These are phyloP conservation scores for Mesaphorura yosii DNA, from an alignment of 1,140 invertebrate species.

Conservation along the genomic window DNA sequence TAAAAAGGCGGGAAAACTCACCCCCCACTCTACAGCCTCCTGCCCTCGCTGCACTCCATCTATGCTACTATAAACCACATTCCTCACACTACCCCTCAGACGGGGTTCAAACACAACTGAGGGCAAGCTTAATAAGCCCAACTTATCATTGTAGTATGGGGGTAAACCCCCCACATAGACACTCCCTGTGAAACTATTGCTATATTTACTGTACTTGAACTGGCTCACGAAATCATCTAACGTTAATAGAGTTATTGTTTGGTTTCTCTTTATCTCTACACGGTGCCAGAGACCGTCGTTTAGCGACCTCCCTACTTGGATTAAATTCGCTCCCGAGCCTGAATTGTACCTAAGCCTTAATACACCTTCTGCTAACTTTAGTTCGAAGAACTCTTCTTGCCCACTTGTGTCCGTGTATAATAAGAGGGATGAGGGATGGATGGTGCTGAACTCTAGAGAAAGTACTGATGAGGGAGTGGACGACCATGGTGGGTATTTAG, in stretches of 20 bases:
- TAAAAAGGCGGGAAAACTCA: background rate
- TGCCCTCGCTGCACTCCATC: background rate
- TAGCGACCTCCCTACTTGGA: slow-evolving; percentile 66
- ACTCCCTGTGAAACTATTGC: slow-evolving; percentile 49
- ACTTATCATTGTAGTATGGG: slow-evolving; percentile 70
- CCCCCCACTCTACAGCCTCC: background rate
- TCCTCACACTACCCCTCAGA: slow-evolving; percentile 60
- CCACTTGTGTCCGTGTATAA: slow-evolving; percentile 89
- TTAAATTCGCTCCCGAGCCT: slow-evolving; percentile 58
- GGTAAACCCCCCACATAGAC: slow-evolving; percentile 87
- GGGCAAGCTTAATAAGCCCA: slow-evolving; percentile 66
- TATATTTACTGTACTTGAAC: slow-evolving; percentile 70
- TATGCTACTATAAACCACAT: slow-evolving; percentile 55
- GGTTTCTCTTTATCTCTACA: slow-evolving; percentile 58
- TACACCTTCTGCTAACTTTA: slow-evolving; percentile 82
- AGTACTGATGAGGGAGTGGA: slow-evolving; percentile 71
- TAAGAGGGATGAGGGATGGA: slow-evolving; percentile 73
- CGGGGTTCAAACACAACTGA: slow-evolving; percentile 83
- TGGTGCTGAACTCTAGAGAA: slow-evolving; percentile 84
- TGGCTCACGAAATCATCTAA: slow-evolving; percentile 62
- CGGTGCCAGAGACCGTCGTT: slow-evolving; percentile 85
- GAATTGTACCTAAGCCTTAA: slow-evolving; percentile 77
- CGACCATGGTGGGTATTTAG: slow-evolving; percentile 74
- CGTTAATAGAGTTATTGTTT: slow-evolving; percentile 62
- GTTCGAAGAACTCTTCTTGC: slow-evolving; percentile 86